Percentiles rank a stretch among this genome's conserved stretches.
Conservation (phyloP, 2,888 invertebrate species). For the Diarsia dahlii region DNA sequence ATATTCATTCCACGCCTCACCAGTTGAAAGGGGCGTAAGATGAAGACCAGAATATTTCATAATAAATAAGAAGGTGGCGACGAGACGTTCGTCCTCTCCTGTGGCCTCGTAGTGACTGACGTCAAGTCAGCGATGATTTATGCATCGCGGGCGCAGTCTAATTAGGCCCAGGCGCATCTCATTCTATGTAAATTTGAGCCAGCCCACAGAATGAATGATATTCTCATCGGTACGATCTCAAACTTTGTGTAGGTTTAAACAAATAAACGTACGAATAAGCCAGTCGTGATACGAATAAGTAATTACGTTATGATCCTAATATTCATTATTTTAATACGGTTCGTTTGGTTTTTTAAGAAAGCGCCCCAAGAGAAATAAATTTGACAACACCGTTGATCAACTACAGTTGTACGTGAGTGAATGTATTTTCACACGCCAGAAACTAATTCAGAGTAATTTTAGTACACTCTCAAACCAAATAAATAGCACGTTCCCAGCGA, state of each 20-base stretch:
- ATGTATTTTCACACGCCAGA: constrained; percentile 74
- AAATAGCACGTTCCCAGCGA: constrained; percentile 78
- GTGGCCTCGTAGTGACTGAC: constrained; percentile 68
- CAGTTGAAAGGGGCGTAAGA: constrained; percentile 61
- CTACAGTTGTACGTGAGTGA: constrained; percentile 66
- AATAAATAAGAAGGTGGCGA: constrained; percentile 66
- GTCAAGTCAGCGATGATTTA: constrained; percentile 82
- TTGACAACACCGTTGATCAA: constrained; percentile 56
- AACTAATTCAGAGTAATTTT: constrained; percentile 80
- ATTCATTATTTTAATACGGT: constrained; percentile 46
- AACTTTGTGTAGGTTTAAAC: constrained; percentile 73
- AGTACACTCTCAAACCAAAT: constrained; percentile 80
- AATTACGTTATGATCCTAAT: constrained; percentile 57
- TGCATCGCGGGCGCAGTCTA: constrained; percentile 79
- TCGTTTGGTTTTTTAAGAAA: constrained; percentile 61
- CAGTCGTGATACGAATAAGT: constrained; percentile 67
- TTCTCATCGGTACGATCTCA: constrained; percentile 70
- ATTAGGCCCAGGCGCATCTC: constrained; percentile 83
- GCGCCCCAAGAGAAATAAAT: constrained; percentile 58
- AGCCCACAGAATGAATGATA: constrained; percentile 70
- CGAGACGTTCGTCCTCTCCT: constrained; percentile 63
- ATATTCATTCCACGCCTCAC: constrained; percentile 55
- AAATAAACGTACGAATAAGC: constrained; percentile 67
- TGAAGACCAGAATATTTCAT: constrained; percentile 63
- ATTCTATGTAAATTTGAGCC: constrained; percentile 85